Percentiles rank a stretch among this genome's conserved stretches.
phyloP scores from a whole-genome alignment of 2,888 invertebrate genomes.

The Chorisops tibialis region DNA sequence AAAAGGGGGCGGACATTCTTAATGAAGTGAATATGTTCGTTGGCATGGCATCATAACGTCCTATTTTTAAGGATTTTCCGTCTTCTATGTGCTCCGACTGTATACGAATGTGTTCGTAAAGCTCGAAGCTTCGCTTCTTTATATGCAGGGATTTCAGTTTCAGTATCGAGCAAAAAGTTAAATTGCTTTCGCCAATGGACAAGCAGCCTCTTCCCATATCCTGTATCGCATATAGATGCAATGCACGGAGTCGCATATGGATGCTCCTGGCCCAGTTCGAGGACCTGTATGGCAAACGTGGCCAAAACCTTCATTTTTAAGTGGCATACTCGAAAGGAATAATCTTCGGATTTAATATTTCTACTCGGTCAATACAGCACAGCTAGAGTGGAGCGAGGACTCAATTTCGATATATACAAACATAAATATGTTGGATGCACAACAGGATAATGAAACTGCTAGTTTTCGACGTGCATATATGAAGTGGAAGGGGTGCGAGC shows the following conservation, averaged over 20 bases:
- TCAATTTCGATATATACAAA: background rate
- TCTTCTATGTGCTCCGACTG: too few species aligned
- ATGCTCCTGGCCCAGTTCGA: background rate
- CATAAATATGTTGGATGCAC: background rate
- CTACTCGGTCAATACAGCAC: too few species aligned
- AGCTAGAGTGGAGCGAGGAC: background rate
- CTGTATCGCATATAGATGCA: background rate
- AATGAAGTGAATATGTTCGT: background rate
- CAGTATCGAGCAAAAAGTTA: background rate
- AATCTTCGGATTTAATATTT: slow-evolving; percentile 11
- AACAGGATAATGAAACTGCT: slow-evolving; percentile 3
- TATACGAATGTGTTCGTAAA: too few species aligned
- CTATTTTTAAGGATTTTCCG: too few species aligned
- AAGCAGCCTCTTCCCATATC: too few species aligned
- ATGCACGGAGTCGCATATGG: background rate
- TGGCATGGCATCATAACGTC: too few species aligned
- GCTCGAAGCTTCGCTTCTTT: too few species aligned
- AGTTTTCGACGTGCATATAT: background rate
- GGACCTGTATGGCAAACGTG: background rate
- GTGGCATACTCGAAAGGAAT: slow-evolving; percentile 1
- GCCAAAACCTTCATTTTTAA: background rate
- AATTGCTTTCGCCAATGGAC: background rate
- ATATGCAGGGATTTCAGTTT: too few species aligned
- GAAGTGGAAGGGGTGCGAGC: too few species aligned
- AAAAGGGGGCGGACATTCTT: background rate